Evolutionary conservation across 1,140 invertebrate genomes (phyloP).

Genomic region (Caerostris extrusa): DNA sequence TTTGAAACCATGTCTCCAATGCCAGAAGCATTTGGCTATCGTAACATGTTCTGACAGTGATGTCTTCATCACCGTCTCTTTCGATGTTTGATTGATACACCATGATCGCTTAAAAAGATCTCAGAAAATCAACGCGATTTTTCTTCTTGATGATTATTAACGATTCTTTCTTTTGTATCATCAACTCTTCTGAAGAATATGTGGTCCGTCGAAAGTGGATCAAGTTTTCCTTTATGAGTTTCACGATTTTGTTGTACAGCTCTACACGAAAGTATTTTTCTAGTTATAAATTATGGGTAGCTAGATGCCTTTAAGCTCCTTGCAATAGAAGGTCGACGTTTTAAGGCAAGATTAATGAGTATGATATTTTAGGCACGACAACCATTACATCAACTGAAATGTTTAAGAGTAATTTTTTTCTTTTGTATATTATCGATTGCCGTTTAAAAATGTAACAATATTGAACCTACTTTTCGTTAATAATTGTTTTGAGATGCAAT

Average conservation of each 20-base stretch:
- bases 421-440: not conserved
- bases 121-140: not conserved
- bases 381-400: not conserved
- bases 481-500: too few relatives aligned
- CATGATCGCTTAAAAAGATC: not conserved
- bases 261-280: not conserved
- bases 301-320: not conserved
- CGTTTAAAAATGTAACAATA: too few relatives aligned
- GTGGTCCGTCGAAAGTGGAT: not conserved
- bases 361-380: not conserved
- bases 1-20: not conserved
- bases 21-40: not conserved
- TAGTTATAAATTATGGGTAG: not conserved
- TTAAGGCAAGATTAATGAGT: constrained; percentile 3
- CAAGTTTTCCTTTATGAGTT: not conserved
- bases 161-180: not conserved
- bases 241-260: not conserved
- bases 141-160: constrained; percentile 25
- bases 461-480: too few relatives aligned
- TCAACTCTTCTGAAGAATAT: not conserved
- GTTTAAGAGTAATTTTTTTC: not conserved
- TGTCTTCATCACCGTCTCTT: not conserved
- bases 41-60: constrained; percentile 16
- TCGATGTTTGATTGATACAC: not conserved
- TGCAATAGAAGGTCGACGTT: not conserved